Evolutionary conservation across 2,113 vertebrate species (phyloP).

Genomic region (Machaerirhynchus nigripectus): DNA sequence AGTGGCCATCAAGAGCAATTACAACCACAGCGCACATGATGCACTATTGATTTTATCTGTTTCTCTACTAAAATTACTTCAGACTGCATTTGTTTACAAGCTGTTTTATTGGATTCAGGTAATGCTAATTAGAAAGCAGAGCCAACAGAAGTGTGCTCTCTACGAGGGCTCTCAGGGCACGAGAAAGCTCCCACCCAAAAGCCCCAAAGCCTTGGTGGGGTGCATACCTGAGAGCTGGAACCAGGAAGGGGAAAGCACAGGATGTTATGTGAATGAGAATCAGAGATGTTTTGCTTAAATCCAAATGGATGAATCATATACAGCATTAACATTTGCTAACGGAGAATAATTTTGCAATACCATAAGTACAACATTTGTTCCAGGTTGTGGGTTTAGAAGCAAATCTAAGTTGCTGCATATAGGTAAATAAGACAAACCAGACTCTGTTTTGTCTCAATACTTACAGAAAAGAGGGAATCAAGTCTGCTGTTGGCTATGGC

Average conservation of each 20-base stretch:
- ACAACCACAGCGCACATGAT: not conserved
- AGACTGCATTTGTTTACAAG: constrained; percentile 9
- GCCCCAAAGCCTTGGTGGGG: not conserved
- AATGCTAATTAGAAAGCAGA: not conserved
- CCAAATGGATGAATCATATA: not conserved
- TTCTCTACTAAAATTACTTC: not conserved
- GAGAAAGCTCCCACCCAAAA: not conserved
- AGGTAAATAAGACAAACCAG: not conserved
- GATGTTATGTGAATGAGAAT: not conserved
- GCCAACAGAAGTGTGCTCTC: not conserved
- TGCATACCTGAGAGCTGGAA: not conserved
- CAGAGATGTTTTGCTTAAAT: not conserved
- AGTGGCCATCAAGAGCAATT: not conserved
- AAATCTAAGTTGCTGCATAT: not conserved
- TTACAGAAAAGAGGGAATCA: not conserved
- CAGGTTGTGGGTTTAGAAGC: not conserved
- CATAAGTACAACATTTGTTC: not conserved
- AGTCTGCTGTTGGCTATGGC: not conserved
- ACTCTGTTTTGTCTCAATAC: not conserved
- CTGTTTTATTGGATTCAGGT: constrained; percentile 19
- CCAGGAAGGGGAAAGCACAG: not conserved
- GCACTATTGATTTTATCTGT: constrained; percentile 26
- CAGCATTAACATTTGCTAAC: fast-evolving
- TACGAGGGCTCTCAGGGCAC: not conserved
- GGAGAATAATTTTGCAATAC: not conserved